Evolutionary conservation across 2,797 vertebrate species (phyloP).

Genomic region (Synaphobranchus kaupii): DNA sequence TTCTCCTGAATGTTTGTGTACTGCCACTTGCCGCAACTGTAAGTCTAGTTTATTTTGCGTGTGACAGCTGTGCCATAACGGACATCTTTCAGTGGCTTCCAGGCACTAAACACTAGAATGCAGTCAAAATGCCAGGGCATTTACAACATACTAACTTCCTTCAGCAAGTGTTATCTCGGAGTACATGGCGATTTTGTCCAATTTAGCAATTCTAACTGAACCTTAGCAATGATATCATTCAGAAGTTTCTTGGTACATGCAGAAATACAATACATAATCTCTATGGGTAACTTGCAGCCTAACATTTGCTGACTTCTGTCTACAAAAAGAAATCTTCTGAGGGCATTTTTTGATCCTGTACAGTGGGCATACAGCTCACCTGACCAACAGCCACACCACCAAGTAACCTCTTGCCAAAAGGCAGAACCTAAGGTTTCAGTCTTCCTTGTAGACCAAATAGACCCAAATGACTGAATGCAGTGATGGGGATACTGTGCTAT

Average conservation of each 20-base stretch:
- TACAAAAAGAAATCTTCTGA: background rate
- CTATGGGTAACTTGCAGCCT: background rate
- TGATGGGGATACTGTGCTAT: too few relatives aligned
- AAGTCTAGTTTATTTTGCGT: background rate
- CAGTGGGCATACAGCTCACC: background rate
- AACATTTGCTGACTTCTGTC: background rate
- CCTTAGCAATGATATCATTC: background rate
- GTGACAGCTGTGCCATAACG: background rate
- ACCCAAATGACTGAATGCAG: background rate
- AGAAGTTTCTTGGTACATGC: background rate
- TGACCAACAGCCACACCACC: background rate
- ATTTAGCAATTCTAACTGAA: background rate
- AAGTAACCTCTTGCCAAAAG: background rate
- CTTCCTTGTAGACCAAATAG: background rate
- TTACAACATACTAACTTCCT: background rate
- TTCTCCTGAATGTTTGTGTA: background rate
- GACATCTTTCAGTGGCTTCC: background rate
- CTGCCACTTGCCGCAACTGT: background rate
- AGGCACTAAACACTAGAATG: background rate
- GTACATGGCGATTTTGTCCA: background rate
- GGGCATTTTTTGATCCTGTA: background rate
- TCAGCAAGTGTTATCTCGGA: background rate
- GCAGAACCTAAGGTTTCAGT: background rate
- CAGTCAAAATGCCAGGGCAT: background rate
- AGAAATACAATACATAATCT: background rate